These are phyloP conservation scores for Cochlearius cochlearius DNA, from an alignment of 2,113 vertebrate species.

Conservation along the genomic window DNA sequence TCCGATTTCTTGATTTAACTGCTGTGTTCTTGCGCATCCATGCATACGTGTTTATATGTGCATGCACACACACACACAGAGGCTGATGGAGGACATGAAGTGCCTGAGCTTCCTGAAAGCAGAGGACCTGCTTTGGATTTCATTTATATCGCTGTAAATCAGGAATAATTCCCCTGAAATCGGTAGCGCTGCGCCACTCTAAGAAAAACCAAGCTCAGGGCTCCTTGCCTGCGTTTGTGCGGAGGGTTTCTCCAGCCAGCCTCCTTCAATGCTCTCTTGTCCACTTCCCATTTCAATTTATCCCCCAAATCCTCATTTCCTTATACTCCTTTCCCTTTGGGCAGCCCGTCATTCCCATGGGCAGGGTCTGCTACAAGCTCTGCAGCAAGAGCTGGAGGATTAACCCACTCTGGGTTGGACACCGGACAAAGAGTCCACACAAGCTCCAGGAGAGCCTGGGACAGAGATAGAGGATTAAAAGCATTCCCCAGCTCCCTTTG, in stretches of 20 bases:
- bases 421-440: not conserved
- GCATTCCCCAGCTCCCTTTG: not conserved
- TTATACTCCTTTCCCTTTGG: not conserved
- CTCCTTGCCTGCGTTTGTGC: not conserved
- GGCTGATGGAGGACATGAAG: not conserved
- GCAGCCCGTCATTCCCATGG: not conserved
- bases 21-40: no score
- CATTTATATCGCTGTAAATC: not conserved
- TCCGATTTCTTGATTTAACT: not conserved
- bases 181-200: not conserved
- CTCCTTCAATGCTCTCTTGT: not conserved
- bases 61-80: not conserved
- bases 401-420: not conserved
- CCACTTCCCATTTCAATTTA: constrained; percentile 14
- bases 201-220: not conserved
- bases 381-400: not conserved
- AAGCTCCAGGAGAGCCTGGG: not conserved
- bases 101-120: not conserved
- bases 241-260: not conserved
- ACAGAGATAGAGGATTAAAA: not conserved
- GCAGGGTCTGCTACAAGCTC: not conserved
- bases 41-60: rapidly evolving
- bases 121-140: not conserved
- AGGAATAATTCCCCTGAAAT: not conserved
- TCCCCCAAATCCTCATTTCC: constrained; percentile 5